Base-by-base conservation (phyloP, 2,797 vertebrate genomes). In the Sorex maritimensis region DNA sequence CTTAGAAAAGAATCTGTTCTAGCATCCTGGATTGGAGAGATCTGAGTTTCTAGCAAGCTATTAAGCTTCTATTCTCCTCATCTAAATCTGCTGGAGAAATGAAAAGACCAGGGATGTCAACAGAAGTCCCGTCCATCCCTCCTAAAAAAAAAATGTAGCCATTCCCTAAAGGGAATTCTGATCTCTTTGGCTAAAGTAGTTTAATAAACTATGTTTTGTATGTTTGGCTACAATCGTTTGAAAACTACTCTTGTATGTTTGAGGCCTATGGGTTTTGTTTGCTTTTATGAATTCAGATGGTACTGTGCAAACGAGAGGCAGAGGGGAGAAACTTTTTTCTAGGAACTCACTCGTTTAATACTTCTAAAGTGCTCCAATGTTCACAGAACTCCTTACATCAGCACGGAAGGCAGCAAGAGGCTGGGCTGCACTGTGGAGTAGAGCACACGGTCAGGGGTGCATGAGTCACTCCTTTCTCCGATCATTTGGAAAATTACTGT, bases 21-120 rank as follows among this genome's bases (percentile, higher is more conserved):
- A 58, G 81, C 88, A 91, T 93, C 92, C 9, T n/a, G 85, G 92
- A 88, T 63, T 94, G 84, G 65, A 96, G 87, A 91, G 97, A 88
- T 73, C 30, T 96, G 61, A 81, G 91, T 95, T 69, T 65, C 78
- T 46, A 46, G 80, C 44, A 83, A 61, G 46, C 72, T 61, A n/a
- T 5, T 6, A 72, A 72, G 41, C 24, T 79, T 81, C 78, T 75
- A 30, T 67, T 69, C 67, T 73, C 38, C 38, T 71, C 68, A 26
- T 65, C 23, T n/a, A 11, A 7, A 63, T 17, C 34, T 65, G 61
- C 38, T 68, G 2, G 3, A 17, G 30, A 55, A 80, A 82, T 6
- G 41, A 87, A 94, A 80, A n/a, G 46, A 58, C 61, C 55, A 11
- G 46, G 49, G 74, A 89, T 58, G 86, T 91, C 10, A 55, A 65